Conservation (phyloP, 2,797 vertebrate species). For the Acanthurus tractus region DNA sequence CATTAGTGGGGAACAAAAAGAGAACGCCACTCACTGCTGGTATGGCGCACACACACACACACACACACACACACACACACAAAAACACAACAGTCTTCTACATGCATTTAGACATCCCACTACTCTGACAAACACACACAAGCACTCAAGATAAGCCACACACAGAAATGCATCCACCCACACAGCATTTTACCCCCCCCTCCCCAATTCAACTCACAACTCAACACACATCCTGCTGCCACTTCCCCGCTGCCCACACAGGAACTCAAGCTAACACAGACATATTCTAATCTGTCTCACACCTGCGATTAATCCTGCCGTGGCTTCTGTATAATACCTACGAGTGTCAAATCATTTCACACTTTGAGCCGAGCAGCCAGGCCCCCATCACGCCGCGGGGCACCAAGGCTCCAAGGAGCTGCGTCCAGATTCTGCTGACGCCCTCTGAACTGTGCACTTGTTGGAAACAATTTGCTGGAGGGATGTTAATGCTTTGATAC, state of each 20-base stretch:
- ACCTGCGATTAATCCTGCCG: slow-evolving; percentile 61
- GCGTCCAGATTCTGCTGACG: slow-evolving; percentile 12
- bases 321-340: slow-evolving; percentile 15
- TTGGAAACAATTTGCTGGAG: not conserved
- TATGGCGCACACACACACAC: slow-evolving; percentile 25
- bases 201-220: slow-evolving; percentile 50
- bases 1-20: slow-evolving; percentile 84
- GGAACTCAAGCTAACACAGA: slow-evolving; percentile 51
- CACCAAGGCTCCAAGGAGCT: too few relatives aligned
- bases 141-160: slow-evolving; percentile 22
- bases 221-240: slow-evolving; percentile 61
- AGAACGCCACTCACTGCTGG: slow-evolving; percentile 76
- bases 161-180: slow-evolving; percentile 49
- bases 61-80: slow-evolving; percentile 15
- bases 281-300: slow-evolving; percentile 64
- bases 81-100: slow-evolving; percentile 36
- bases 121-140: slow-evolving; percentile 35
- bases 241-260: slow-evolving; percentile 75
- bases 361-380: slow-evolving; percentile 17
- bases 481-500: not conserved
- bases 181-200: slow-evolving; percentile 38
- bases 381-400: not conserved
- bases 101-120: slow-evolving; percentile 46
- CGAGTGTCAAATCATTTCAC: slow-evolving; percentile 25
- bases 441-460: not conserved